phyloP scores from a whole-genome alignment of 2,888 invertebrate species.

The Agriotes lineatus region DNA sequence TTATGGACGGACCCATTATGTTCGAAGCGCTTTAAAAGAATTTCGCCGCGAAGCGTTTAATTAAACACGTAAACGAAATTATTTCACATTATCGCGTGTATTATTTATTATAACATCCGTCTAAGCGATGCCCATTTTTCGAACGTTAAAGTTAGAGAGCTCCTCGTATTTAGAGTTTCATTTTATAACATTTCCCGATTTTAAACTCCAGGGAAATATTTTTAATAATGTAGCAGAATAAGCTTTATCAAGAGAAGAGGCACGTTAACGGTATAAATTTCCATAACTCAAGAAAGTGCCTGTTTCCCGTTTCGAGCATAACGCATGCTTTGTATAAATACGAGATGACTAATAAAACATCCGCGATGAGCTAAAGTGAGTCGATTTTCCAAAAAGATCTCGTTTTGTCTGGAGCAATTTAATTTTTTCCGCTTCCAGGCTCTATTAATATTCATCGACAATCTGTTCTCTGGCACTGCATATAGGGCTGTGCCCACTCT shows the following conservation, averaged over 20 bases:
- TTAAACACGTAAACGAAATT: conserved; percentile 1
- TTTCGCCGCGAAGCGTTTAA: background rate
- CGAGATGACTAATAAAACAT: conserved; percentile 29
- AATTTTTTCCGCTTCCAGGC: conserved; percentile 8
- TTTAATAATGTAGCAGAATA: conserved; percentile 33
- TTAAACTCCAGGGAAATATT: conserved; percentile 25
- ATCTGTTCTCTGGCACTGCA: conserved; percentile 8
- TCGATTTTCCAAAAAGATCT: conserved; percentile 20
- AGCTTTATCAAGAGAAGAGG: conserved; percentile 32
- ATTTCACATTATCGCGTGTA: background rate
- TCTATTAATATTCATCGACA: conserved; percentile 16
- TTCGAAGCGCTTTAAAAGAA: conserved; percentile 1
- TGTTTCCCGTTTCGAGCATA: conserved; percentile 26
- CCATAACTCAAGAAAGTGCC: conserved; percentile 33
- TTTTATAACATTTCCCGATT: background rate
- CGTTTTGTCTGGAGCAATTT: conserved; percentile 3
- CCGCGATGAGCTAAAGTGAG: conserved; percentile 15
- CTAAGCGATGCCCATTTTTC: background rate
- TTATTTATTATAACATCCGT: background rate
- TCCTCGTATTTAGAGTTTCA: background rate
- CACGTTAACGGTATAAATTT: conserved; percentile 36
- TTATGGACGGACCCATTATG: background rate
- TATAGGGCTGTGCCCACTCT: background rate
- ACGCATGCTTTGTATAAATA: conserved; percentile 30
- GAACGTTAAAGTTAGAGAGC: background rate